A percentile compares a stretch with the other conserved stretches of the same genome.
Conservation (phyloP, 2,113 vertebrate species). For the Xerus inauris region DNA sequence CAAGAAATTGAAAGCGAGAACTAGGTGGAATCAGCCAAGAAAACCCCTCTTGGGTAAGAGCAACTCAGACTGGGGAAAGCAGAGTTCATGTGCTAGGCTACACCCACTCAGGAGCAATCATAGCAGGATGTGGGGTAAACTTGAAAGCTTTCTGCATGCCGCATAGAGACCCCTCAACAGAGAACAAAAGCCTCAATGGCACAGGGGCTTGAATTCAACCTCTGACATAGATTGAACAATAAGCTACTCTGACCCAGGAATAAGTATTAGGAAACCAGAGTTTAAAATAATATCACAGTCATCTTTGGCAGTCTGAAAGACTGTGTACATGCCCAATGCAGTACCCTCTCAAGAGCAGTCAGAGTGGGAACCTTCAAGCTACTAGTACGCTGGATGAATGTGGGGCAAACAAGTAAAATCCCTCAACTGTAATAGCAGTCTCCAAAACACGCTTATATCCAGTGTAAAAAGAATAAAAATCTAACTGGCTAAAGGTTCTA, state of each 20-base stretch:
- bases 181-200: background rate
- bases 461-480: background rate
- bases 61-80: background rate
- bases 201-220: background rate
- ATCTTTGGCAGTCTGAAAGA: background rate
- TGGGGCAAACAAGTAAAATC: background rate
- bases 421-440: background rate
- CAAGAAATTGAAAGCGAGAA: background rate
- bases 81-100: background rate
- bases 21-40: background rate
- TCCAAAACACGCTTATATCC: background rate
- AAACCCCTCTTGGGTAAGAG: background rate
- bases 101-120: background rate
- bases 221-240: background rate
- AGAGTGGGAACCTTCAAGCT: background rate
- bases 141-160: slow-evolving; percentile 2
- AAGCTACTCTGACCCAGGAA: background rate
- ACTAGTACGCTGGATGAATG: background rate
- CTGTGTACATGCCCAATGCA: background rate
- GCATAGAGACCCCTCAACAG: background rate
- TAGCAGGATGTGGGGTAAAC: slow-evolving; percentile 15
- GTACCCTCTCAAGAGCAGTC: background rate
- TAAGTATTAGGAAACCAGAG: background rate
- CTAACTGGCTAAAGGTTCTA: background rate
- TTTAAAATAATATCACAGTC: background rate